Percentiles rank a stretch among this genome's conserved stretches.
These are phyloP conservation scores for Odontomyia ornata DNA, from an alignment of 2,888 invertebrate genomes.

Conservation along the genomic window DNA sequence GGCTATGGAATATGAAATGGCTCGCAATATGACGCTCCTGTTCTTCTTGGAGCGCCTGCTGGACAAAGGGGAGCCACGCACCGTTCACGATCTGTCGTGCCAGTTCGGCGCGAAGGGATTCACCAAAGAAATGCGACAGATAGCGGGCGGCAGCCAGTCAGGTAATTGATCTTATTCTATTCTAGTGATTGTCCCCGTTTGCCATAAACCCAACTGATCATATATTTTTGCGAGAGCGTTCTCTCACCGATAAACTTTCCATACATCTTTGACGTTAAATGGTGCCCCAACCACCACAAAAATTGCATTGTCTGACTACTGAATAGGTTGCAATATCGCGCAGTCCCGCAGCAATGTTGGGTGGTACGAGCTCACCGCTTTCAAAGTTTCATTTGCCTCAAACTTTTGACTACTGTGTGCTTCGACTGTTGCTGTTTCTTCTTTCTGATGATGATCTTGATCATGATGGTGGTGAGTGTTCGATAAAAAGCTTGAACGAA, in stretches of 20 bases:
- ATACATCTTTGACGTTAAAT: too few relatives aligned
- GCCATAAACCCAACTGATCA: not conserved
- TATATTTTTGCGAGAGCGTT: not conserved
- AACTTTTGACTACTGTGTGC: not conserved
- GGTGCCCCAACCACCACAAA: not conserved
- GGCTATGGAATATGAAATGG: slow-evolving; percentile 92
- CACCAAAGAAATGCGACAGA: slow-evolving; percentile 98
- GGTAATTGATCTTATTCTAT: slow-evolving; percentile 70
- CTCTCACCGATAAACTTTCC: not conserved
- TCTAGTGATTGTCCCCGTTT: too few relatives aligned
- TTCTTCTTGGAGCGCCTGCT: slow-evolving; percentile 98
- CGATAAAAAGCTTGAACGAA: not conserved
- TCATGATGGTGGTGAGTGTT: not conserved
- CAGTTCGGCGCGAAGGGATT: slow-evolving; percentile 99
- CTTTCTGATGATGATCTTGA: not conserved
- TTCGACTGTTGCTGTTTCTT: not conserved
- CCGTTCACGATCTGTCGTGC: slow-evolving; percentile 96
- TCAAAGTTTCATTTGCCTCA: not conserved
- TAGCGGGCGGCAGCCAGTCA: slow-evolving; percentile 94
- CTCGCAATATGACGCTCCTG: slow-evolving; percentile 93
- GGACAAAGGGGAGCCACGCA: slow-evolving; percentile 94
- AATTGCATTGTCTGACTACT: not conserved
- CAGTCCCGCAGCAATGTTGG: not conserved
- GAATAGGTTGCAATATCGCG: not conserved
- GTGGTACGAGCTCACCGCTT: not conserved